A percentile compares a stretch with the other conserved stretches of the same genome.
Evolutionary conservation across 2,113 vertebrate species (phyloP).

Genomic region (Platichthys flesus): DNA sequence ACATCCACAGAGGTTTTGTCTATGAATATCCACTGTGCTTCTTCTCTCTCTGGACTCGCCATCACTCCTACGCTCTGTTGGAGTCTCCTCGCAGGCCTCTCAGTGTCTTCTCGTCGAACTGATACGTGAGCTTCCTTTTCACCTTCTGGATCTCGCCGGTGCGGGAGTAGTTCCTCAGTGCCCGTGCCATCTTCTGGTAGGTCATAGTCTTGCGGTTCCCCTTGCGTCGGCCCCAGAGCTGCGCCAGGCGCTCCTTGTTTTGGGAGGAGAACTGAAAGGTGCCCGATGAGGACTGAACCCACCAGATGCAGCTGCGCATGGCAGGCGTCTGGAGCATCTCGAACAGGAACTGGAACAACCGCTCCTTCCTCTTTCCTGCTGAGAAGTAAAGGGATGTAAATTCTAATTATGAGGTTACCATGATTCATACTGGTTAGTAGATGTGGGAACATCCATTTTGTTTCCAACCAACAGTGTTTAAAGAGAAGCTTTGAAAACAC

Average conservation of each 20-base stretch:
- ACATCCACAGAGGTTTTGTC: background rate
- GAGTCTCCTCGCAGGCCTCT: conserved; percentile 71
- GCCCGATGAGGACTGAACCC: conserved; percentile 82
- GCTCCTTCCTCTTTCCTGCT: conserved; percentile 84
- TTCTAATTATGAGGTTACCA: conserved; percentile 2
- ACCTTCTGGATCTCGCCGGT: conserved; percentile 86
- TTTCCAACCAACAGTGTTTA: too few species aligned
- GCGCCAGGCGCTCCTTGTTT: conserved; percentile 85
- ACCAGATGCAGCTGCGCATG: conserved; percentile 87
- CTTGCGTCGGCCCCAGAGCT: conserved; percentile 84
- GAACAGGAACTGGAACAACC: conserved; percentile 86
- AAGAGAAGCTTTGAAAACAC: too few species aligned
- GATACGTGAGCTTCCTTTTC: conserved; percentile 85
- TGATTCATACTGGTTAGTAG: conserved; percentile 1
- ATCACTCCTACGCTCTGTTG: conserved; percentile 23
- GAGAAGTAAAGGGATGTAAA: conserved; percentile 6
- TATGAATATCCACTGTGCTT: background rate
- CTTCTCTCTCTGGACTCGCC: conserved; percentile 8
- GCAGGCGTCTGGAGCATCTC: conserved; percentile 85
- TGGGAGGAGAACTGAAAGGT: conserved; percentile 87
- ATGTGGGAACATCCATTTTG: background rate
- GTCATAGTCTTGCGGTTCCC: conserved; percentile 88
- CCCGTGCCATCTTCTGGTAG: conserved; percentile 87
- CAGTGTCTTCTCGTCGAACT: conserved; percentile 81
- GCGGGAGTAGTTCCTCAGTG: conserved; percentile 83